phyloP scores from a whole-genome alignment of 2,888 invertebrate genomes.

The Nemapogon koenigi region DNA sequence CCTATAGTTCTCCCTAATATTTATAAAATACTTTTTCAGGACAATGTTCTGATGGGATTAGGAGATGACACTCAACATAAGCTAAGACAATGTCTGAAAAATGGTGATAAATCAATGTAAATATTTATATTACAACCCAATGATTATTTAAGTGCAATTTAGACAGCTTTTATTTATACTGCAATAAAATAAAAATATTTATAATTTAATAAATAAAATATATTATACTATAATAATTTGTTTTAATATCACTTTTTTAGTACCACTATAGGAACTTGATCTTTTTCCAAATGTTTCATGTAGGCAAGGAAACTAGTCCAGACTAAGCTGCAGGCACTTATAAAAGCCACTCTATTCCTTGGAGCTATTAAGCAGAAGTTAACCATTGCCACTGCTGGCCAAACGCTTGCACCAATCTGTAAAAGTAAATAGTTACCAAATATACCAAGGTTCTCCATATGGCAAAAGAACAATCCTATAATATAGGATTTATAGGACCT shows the following conservation, averaged over 20 bases:
- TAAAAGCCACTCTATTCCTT: conserved; percentile 77
- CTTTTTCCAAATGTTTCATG: conserved; percentile 71
- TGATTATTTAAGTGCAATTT: no score
- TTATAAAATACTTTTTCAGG: not conserved
- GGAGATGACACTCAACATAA: conserved; percentile 1
- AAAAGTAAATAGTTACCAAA: conserved; percentile 15
- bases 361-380: conserved; percentile 77
- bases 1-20: no score
- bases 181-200: no score
- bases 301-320: conserved; percentile 84
- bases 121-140: no score
- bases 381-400: conserved; percentile 77
- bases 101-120: conserved; percentile 5
- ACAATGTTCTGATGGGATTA: not conserved
- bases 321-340: conserved; percentile 75
- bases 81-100: conserved; percentile 4
- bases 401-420: conserved; percentile 74
- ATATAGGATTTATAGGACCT: not conserved
- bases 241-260: no score
- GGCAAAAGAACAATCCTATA: not conserved
- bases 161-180: no score
- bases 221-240: no score
- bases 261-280: no score
- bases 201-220: no score
- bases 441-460: no score